A percentile compares a stretch with the other conserved stretches of the same genome.
Evolutionary conservation across 2,888 invertebrate genomes (phyloP).

Genomic region (Lydus trimaculatus): DNA sequence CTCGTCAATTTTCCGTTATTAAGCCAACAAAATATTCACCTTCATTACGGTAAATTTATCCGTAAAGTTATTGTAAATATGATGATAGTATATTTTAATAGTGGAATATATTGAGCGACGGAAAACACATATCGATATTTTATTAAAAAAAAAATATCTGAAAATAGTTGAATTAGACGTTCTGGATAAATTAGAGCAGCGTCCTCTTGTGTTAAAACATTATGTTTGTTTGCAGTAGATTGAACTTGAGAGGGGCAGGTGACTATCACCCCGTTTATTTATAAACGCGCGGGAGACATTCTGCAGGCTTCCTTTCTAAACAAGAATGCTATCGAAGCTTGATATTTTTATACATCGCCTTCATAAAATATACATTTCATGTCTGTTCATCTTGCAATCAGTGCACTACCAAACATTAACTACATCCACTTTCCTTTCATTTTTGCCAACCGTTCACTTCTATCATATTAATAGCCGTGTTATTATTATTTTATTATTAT

Average conservation of each 20-base stretch:
- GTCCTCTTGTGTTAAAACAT: constrained; percentile 48
- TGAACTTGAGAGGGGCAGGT: constrained; percentile 54
- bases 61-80: constrained; percentile 7
- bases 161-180: constrained; percentile 45
- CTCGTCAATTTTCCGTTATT: constrained; percentile 27
- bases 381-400: constrained; percentile 47
- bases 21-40: constrained; percentile 42
- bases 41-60: constrained; percentile 33
- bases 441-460: not conserved
- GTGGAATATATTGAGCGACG: constrained; percentile 40
- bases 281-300: constrained; percentile 57
- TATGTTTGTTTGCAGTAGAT: constrained; percentile 52
- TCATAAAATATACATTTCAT: constrained; percentile 53
- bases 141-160: constrained; percentile 49
- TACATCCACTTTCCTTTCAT: constrained; percentile 19
- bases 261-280: constrained; percentile 57
- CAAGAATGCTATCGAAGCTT: constrained; percentile 52
- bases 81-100: constrained; percentile 8
- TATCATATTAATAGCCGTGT: not conserved
- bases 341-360: constrained; percentile 57
- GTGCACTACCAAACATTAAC: constrained; percentile 30
- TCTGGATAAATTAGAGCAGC: constrained; percentile 40
- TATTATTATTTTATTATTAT: too few relatives aligned
- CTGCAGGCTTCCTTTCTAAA: constrained; percentile 57
- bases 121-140: constrained; percentile 39